These are phyloP conservation scores for Acanthosepion pharaonis DNA, from an alignment of 2,888 invertebrate genomes.

Conservation along the genomic window DNA sequence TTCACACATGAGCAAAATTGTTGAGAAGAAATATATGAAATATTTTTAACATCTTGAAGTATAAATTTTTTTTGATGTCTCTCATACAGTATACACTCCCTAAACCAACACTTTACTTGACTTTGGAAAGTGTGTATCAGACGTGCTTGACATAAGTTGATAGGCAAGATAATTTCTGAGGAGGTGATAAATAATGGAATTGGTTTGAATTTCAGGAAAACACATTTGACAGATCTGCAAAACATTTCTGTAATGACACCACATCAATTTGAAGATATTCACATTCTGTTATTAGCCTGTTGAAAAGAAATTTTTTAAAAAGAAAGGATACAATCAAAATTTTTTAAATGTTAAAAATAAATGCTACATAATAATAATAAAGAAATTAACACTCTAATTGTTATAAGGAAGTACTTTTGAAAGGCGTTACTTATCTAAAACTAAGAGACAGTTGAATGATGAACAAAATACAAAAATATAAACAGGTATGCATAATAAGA, in stretches of 20 bases:
- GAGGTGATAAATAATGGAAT: background rate
- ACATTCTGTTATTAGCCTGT: background rate
- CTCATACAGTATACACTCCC: background rate
- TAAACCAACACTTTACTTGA: background rate
- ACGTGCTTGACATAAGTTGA: background rate
- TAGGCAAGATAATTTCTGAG: background rate
- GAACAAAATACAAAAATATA: no score
- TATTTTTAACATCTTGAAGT: background rate
- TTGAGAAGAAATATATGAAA: background rate
- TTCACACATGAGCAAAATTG: background rate
- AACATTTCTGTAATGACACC: background rate
- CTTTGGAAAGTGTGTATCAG: background rate
- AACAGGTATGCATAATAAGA: no score
- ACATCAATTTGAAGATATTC: background rate
- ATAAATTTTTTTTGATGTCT: background rate
- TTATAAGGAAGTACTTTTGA: no score
- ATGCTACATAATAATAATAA: background rate
- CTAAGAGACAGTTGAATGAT: no score
- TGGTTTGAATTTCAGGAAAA: background rate
- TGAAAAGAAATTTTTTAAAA: background rate
- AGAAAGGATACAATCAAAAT: background rate
- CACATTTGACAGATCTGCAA: background rate
- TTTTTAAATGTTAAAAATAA: background rate
- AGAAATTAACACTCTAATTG: no score
- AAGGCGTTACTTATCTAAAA: no score